Evolutionary conservation across 2,113 vertebrate species (phyloP).

Genomic region (Gallinago undulata): DNA sequence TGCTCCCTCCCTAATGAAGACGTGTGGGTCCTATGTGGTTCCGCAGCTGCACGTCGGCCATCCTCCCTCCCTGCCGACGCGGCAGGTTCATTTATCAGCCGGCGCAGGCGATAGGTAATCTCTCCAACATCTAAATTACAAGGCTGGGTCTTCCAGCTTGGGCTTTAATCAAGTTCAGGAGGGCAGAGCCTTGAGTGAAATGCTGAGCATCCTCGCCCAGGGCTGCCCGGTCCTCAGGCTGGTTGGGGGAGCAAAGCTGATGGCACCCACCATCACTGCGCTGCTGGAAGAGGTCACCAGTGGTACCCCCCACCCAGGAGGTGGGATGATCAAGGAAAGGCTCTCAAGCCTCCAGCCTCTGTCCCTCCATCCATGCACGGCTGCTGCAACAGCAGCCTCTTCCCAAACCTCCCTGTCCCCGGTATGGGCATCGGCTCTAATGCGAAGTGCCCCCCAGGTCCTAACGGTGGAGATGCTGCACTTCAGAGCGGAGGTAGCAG

Average conservation of each 20-base stretch:
- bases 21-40: background rate
- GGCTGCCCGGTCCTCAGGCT: rapidly evolving
- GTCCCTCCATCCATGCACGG: background rate
- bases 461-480: background rate
- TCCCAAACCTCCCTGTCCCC: background rate
- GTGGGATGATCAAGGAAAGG: background rate
- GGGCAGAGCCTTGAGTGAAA: background rate
- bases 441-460: rapidly evolving
- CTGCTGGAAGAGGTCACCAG: background rate
- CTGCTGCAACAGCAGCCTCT: background rate
- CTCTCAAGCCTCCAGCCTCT: background rate
- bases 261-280: rapidly evolving
- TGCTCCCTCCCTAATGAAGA: slow-evolving; percentile 51
- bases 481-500: background rate
- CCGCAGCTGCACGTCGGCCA: background rate
- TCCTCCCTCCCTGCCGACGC: background rate
- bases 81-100: background rate
- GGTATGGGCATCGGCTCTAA: rapidly evolving
- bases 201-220: background rate
- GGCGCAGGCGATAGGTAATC: background rate
- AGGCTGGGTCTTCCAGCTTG: background rate
- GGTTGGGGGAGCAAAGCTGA: background rate
- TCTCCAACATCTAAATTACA: background rate
- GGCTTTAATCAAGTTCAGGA: background rate
- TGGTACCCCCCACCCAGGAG: background rate